Evolutionary conservation across 2,797 vertebrate species (phyloP).

Genomic region (Antrozous pallidus): DNA sequence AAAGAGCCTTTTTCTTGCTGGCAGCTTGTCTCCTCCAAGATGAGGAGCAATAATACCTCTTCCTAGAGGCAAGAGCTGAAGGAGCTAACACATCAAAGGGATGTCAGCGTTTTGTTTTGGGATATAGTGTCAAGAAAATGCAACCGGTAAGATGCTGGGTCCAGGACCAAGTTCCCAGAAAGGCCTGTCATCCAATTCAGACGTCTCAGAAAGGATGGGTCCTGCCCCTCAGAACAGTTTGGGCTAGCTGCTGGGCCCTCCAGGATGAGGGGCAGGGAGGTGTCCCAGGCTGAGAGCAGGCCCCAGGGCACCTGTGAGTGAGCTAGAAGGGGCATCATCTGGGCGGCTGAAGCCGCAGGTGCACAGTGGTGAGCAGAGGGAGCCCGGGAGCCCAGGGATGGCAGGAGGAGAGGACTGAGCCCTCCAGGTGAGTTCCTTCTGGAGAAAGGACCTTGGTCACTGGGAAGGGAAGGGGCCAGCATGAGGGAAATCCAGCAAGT

Average conservation of each 20-base stretch:
- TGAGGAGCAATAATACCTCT: neutral
- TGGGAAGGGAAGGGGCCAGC: no score
- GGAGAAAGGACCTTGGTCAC: neutral
- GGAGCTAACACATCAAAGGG: no score
- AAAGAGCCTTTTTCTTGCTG: neutral
- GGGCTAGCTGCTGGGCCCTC: neutral
- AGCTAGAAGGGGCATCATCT: neutral
- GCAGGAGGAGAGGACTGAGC: no score
- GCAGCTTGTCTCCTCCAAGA: neutral
- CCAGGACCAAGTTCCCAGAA: neutral
- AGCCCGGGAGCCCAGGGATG: neutral
- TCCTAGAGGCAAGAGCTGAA: neutral
- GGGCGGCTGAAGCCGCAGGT: accelerated
- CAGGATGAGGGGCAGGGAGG: accelerated
- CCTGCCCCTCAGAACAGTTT: accelerated
- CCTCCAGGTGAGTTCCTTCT: neutral
- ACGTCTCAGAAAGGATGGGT: accelerated
- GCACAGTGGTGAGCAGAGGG: neutral
- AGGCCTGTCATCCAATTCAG: neutral
- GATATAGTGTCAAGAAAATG: neutral
- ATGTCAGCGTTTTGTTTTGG: no score
- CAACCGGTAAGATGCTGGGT: no score
- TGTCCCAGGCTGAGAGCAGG: no score
- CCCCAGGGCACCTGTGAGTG: neutral
- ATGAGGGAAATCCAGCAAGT: no score